A percentile compares a stretch with the other conserved stretches of the same genome.
These are phyloP conservation scores for Andricus curvator DNA, from an alignment of 2,888 invertebrate genomes.

Conservation along the genomic window DNA sequence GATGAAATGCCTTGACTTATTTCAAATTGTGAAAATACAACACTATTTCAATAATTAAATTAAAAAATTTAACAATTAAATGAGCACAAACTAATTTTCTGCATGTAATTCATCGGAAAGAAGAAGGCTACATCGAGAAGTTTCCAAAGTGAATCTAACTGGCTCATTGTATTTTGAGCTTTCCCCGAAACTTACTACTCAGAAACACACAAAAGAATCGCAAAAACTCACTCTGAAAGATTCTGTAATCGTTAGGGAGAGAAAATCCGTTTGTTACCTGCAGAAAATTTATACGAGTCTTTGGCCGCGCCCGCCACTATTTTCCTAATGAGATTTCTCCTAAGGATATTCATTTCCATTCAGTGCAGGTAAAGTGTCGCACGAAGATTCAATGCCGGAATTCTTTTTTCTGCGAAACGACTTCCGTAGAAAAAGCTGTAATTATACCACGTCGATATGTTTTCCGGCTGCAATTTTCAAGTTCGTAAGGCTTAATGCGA, in stretches of 20 bases:
- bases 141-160: slow-evolving; percentile 24
- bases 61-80: not conserved
- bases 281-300: slow-evolving; percentile 39
- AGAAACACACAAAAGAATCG: slow-evolving; percentile 29
- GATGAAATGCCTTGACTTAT: no score
- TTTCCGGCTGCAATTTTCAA: slow-evolving; percentile 6
- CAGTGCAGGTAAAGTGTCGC: slow-evolving; percentile 34
- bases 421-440: not conserved
- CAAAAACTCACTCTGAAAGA: slow-evolving; percentile 33
- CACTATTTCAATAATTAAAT: not conserved
- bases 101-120: slow-evolving; percentile 22
- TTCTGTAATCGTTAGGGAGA: slow-evolving; percentile 32
- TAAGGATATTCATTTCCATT: slow-evolving; percentile 39
- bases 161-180: slow-evolving; percentile 32
- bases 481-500: not conserved
- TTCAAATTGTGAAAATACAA: no score
- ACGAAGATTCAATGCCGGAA: slow-evolving; percentile 25
- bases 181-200: slow-evolving; percentile 20
- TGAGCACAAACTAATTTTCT: not conserved
- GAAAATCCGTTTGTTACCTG: slow-evolving; percentile 38
- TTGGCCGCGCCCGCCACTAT: slow-evolving; percentile 25
- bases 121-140: slow-evolving; percentile 5
- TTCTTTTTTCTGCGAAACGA: slow-evolving; percentile 23
- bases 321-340: slow-evolving; percentile 40
- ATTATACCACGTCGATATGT: slow-evolving; percentile 26